These are phyloP conservation scores for Elymnias hypermnestra DNA, from an alignment of 1,140 invertebrate species.

Conservation along the genomic window DNA sequence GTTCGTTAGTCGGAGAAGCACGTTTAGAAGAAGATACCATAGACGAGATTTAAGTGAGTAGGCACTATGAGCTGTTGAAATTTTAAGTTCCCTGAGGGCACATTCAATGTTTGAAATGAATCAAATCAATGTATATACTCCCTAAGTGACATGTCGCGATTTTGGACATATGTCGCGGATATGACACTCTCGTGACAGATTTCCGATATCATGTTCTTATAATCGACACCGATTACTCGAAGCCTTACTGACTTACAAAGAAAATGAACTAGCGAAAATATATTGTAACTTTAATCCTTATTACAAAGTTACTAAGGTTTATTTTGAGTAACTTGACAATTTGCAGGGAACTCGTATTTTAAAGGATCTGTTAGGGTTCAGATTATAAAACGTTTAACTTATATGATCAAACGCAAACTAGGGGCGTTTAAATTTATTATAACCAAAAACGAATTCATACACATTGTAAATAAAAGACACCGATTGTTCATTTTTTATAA, in stretches of 20 bases:
- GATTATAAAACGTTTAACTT: slow-evolving; percentile 5
- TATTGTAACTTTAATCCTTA: background rate
- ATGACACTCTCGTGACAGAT: slow-evolving; percentile 45
- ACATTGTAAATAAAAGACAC: no score
- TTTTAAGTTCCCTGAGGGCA: no score
- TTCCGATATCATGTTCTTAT: slow-evolving; percentile 60
- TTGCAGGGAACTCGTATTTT: background rate
- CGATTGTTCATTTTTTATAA: no score
- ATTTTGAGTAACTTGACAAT: background rate
- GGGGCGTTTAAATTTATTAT: no score
- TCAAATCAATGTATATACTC: no score
- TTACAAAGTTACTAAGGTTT: background rate
- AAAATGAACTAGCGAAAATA: background rate
- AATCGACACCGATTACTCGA: slow-evolving; percentile 61
- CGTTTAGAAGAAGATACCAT: no score
- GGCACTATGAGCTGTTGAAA: no score
- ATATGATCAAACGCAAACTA: no score
- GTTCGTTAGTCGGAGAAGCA: no score
- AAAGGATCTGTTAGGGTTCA: background rate
- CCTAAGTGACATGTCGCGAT: slow-evolving; percentile 20
- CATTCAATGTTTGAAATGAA: no score
- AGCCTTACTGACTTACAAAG: slow-evolving; percentile 31
- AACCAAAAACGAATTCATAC: no score
- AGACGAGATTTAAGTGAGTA: no score
- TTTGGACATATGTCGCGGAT: slow-evolving; percentile 59